Evolutionary conservation across 2,888 invertebrate species (phyloP).

Genomic region (Phania funesta): DNA sequence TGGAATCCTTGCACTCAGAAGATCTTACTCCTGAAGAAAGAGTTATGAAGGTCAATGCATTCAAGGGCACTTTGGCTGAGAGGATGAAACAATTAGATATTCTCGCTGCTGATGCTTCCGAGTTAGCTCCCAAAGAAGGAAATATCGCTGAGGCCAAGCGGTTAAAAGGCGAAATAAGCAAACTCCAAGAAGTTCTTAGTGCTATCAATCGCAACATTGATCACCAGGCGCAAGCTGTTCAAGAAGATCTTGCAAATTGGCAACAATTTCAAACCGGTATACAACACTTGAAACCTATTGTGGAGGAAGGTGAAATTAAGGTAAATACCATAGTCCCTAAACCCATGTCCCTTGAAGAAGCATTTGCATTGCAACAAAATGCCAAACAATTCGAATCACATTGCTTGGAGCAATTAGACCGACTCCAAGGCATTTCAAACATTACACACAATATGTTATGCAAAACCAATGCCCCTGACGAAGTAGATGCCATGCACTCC

Average conservation of each 20-base stretch:
- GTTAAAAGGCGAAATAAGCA: constrained; percentile 87
- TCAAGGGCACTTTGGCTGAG: constrained; percentile 88
- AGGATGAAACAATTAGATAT: constrained; percentile 87
- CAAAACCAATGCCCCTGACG: constrained; percentile 89
- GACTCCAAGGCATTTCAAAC: constrained; percentile 87
- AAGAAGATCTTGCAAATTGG: constrained; percentile 91
- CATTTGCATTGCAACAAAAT: constrained; percentile 87
- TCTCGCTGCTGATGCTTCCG: constrained; percentile 88
- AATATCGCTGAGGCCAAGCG: constrained; percentile 87
- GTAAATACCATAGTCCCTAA: constrained; percentile 83
- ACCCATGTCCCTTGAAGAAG: constrained; percentile 89
- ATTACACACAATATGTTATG: constrained; percentile 88
- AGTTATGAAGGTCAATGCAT: constrained; percentile 86
- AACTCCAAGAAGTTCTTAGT: constrained; percentile 88
- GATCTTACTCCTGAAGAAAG: constrained; percentile 92
- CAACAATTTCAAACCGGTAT: constrained; percentile 90
- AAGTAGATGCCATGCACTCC: constrained; percentile 90
- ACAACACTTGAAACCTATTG: constrained; percentile 91
- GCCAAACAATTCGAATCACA: constrained; percentile 88
- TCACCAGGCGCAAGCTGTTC: constrained; percentile 87
- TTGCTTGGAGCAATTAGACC: constrained; percentile 88
- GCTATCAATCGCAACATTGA: constrained; percentile 88
- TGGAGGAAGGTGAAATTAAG: constrained; percentile 92
- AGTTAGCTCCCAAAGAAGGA: constrained; percentile 85
- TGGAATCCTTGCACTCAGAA: constrained; percentile 88